Conservation (phyloP, 2,797 vertebrate genomes). For the Paguma larvata region DNA sequence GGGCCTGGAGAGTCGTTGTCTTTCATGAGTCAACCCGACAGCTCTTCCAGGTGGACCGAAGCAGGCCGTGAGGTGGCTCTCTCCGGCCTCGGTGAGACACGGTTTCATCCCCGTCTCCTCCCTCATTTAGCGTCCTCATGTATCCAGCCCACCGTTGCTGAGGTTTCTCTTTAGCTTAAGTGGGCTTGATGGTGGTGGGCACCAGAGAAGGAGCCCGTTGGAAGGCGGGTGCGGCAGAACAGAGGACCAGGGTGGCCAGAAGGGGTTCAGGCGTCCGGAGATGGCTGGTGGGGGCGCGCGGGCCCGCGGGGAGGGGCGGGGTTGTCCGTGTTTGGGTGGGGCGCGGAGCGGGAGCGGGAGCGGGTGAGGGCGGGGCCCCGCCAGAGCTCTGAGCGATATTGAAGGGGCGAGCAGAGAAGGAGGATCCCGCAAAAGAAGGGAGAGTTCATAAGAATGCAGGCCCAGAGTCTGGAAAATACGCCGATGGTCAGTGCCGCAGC, state of each 20-base stretch:
- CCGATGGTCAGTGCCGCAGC: not conserved
- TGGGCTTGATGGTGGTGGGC: not conserved
- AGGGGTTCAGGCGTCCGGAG: not conserved
- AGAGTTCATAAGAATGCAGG: not conserved
- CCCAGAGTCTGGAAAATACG: not conserved
- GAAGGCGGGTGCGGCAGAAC: too few species aligned
- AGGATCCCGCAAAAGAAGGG: not conserved
- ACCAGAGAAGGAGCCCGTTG: not conserved
- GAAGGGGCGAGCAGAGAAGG: not conserved
- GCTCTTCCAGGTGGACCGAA: not conserved
- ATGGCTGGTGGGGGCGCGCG: accelerated
- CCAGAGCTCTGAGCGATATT: not conserved
- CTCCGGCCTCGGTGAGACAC: not conserved
- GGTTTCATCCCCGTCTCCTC: too few species aligned
- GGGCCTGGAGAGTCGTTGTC: not conserved
- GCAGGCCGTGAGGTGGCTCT: not conserved
- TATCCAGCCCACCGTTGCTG: not conserved
- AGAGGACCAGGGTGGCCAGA: accelerated
- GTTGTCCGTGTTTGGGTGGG: not conserved
- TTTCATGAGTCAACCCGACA: not conserved
- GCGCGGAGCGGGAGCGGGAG: too few species aligned
- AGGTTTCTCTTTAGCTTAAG: not conserved
- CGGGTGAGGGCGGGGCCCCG: not conserved
- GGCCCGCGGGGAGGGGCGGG: not conserved
- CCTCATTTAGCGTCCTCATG: not conserved